phyloP scores from a whole-genome alignment of 2,888 invertebrate genomes.

The Dasysyrphus tricinctus region DNA sequence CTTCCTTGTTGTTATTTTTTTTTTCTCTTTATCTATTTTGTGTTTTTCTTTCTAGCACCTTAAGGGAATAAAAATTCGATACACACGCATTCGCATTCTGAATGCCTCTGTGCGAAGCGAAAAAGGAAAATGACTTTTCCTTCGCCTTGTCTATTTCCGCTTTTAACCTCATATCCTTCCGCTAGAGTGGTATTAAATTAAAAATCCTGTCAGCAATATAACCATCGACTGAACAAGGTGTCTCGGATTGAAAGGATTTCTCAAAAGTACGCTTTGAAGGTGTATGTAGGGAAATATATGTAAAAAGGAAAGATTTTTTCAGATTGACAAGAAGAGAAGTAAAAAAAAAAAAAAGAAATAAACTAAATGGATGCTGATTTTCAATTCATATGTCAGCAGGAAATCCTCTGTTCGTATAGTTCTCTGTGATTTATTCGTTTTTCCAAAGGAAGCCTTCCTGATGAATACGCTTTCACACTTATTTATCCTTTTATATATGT shows the following conservation, averaged over 20 bases:
- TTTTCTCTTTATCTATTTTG: constrained; percentile 3
- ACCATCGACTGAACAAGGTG: constrained; percentile 26
- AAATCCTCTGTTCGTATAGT: not conserved
- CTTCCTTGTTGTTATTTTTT: not conserved
- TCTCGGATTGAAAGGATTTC: constrained; percentile 6
- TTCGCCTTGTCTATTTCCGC: constrained; percentile 55
- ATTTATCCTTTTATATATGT: not conserved
- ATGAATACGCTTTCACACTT: constrained; percentile 11
- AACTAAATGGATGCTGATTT: constrained; percentile 21
- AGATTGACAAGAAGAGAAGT: not conserved
- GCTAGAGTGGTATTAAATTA: constrained; percentile 63
- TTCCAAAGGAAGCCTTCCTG: not conserved
- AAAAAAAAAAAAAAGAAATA: not conserved
- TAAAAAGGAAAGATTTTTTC: not conserved
- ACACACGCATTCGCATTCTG: constrained; percentile 40
- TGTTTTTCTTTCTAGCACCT: constrained; percentile 16
- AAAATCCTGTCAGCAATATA: constrained; percentile 66
- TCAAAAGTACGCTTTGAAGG: constrained; percentile 2
- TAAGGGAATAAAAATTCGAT: constrained; percentile 47
- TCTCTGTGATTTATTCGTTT: constrained; percentile 9
- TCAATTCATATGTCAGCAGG: constrained; percentile 25
- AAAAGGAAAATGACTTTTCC: constrained; percentile 32
- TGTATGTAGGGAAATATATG: not conserved
- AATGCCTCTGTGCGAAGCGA: constrained; percentile 12
- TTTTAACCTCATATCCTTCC: constrained; percentile 46